A percentile compares a stretch with the other conserved stretches of the same genome.
Conservation (phyloP, 2,797 vertebrate genomes). For the Botia almorhae region DNA sequence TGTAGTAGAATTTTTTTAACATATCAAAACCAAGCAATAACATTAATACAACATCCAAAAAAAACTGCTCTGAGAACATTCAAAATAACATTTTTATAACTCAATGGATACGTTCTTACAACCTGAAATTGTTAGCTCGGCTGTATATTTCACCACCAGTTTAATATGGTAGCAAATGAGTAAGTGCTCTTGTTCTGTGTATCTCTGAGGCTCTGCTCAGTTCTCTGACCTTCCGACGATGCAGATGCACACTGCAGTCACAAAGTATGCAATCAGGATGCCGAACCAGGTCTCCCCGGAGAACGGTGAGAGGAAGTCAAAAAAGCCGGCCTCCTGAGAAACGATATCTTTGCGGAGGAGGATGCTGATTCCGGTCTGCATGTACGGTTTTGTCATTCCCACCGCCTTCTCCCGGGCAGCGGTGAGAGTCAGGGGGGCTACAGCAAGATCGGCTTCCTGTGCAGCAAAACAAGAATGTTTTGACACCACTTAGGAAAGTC, state of each 20-base stretch:
- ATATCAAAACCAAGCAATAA: too few relatives aligned
- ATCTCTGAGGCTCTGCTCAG: constrained; percentile 8
- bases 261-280: constrained; percentile 82
- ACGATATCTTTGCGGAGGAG: constrained; percentile 79
- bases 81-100: too few relatives aligned
- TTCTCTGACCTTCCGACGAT: constrained; percentile 79
- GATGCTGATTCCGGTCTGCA: constrained; percentile 90
- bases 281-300: constrained; percentile 85
- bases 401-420: constrained; percentile 82
- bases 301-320: constrained; percentile 87
- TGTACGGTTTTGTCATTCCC: constrained; percentile 88
- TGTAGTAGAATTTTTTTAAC: too few relatives aligned
- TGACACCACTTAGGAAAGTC: background rate
- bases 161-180: background rate
- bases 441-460: constrained; percentile 87
- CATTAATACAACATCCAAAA: too few relatives aligned
- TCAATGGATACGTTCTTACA: background rate
- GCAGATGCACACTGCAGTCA: constrained; percentile 84
- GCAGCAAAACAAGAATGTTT: background rate
- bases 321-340: constrained; percentile 76
- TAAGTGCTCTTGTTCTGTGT: background rate
- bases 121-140: too few relatives aligned
- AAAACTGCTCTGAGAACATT: too few relatives aligned
- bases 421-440: constrained; percentile 87
- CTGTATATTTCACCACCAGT: background rate